A percentile compares a stretch with the other conserved stretches of the same genome.
These are phyloP conservation scores for Pantala flavescens DNA, from an alignment of 1,140 invertebrate genomes.

Conservation along the genomic window DNA sequence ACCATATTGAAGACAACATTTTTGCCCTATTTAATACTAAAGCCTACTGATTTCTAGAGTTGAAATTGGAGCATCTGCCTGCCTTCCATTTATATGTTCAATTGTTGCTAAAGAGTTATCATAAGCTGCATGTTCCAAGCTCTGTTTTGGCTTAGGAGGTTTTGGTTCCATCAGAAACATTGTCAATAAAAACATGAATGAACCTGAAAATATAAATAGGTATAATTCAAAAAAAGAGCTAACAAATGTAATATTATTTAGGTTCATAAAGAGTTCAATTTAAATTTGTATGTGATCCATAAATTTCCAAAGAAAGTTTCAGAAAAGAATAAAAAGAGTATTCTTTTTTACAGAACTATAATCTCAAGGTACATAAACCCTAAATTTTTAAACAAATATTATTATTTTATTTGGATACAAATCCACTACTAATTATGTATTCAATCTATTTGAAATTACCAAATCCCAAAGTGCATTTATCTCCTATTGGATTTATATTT, in stretches of 20 bases:
- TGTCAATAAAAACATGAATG: slow-evolving; percentile 55
- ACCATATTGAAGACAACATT: no score
- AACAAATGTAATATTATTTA: not conserved
- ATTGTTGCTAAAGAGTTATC: not conserved
- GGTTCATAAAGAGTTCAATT: not conserved
- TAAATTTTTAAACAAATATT: no score
- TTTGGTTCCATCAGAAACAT: slow-evolving; percentile 59
- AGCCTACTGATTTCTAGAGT: not conserved
- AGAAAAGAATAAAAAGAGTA: no score
- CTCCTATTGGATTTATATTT: no score
- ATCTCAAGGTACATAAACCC: no score
- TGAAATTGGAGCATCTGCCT: not conserved
- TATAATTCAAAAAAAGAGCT: not conserved
- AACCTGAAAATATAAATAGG: slow-evolving; percentile 39
- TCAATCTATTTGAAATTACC: no score
- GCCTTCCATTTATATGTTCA: not conserved
- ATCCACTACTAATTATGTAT: no score
- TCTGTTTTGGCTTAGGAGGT: slow-evolving; percentile 18
- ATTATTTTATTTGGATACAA: no score
- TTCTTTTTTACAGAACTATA: no score
- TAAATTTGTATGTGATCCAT: no score
- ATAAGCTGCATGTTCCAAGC: slow-evolving; percentile 5
- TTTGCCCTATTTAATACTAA: not conserved
- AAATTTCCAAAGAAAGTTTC: no score
- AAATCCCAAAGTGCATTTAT: no score